A percentile compares a stretch with the other conserved stretches of the same genome.
phyloP scores from a whole-genome alignment of 1,140 invertebrate genomes.

The Bradynema listronoti region DNA sequence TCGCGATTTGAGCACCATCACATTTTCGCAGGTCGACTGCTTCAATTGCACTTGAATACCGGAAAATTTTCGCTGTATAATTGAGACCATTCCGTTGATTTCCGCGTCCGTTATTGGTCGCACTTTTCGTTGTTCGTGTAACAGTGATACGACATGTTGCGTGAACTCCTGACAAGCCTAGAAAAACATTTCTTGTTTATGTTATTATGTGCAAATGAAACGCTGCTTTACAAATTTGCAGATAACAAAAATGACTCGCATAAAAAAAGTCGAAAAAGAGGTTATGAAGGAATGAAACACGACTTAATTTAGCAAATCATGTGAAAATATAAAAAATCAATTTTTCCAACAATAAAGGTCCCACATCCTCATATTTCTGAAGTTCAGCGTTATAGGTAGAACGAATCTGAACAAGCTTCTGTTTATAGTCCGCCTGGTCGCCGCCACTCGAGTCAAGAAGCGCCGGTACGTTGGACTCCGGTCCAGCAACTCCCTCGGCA shows the following conservation, averaged over 20 bases:
- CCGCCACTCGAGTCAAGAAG: slow-evolving; percentile 76
- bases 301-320: too few relatives aligned
- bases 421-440: slow-evolving; percentile 97
- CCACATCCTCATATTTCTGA: slow-evolving; percentile 93
- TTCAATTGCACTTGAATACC: slow-evolving; percentile 99
- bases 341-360: too few relatives aligned
- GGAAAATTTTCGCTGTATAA: slow-evolving; percentile 98
- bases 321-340: too few relatives aligned
- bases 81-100: slow-evolving; percentile 98
- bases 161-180: slow-evolving; percentile 99
- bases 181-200: too few relatives aligned
- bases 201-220: too few relatives aligned
- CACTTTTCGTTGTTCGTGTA: slow-evolving; percentile 91
- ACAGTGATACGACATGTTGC: slow-evolving; percentile 94
- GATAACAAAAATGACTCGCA: too few relatives aligned
- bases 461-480: slow-evolving; percentile 65
- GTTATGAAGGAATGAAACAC: too few relatives aligned
- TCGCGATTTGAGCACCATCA: slow-evolving; percentile 88
- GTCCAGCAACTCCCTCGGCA: slow-evolving; percentile 80
- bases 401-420: slow-evolving; percentile 95
- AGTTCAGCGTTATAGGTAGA: slow-evolving; percentile 98
- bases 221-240: too few relatives aligned
- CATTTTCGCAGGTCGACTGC: slow-evolving; percentile 99
- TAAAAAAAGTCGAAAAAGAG: too few relatives aligned
- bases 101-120: slow-evolving; percentile 29